Conservation (phyloP, 2,797 vertebrate species). For the Clarias laeviceps region DNA sequence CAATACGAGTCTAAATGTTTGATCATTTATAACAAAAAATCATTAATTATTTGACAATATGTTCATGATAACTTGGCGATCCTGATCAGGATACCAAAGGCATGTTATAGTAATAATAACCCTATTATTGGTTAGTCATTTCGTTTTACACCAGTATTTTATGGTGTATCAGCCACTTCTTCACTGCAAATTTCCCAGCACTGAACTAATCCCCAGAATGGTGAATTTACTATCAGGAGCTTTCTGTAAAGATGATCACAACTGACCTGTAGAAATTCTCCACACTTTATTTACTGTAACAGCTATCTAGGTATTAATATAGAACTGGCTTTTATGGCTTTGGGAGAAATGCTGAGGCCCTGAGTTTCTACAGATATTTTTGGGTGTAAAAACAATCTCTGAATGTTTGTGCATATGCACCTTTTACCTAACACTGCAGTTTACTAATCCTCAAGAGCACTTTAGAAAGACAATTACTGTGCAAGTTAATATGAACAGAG, state of each 20-base stretch:
- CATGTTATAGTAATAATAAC: too few species aligned
- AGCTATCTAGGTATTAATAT: not conserved
- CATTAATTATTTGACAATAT: too few species aligned
- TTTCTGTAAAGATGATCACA: not conserved
- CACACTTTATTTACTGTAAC: not conserved
- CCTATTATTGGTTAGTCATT: not conserved
- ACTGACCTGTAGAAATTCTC: not conserved
- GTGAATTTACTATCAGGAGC: not conserved
- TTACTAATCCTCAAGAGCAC: not conserved
- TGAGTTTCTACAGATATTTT: not conserved
- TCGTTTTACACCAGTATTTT: not conserved
- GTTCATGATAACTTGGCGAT: too few species aligned
- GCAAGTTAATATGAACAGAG: not conserved
- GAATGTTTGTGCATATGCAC: not conserved
- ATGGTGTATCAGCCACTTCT: not conserved
- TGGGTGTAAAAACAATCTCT: not conserved
- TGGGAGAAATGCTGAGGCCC: not conserved
- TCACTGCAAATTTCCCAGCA: too few species aligned
- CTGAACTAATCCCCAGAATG: too few species aligned
- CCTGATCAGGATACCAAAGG: too few species aligned
- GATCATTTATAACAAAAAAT: too few species aligned
- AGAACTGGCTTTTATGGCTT: not conserved
- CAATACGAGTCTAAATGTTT: too few species aligned
- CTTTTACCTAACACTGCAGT: not conserved
- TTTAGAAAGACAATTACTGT: not conserved